These are phyloP conservation scores for Pipa parva DNA, from an alignment of 2,113 vertebrate species.

Conservation along the genomic window DNA sequence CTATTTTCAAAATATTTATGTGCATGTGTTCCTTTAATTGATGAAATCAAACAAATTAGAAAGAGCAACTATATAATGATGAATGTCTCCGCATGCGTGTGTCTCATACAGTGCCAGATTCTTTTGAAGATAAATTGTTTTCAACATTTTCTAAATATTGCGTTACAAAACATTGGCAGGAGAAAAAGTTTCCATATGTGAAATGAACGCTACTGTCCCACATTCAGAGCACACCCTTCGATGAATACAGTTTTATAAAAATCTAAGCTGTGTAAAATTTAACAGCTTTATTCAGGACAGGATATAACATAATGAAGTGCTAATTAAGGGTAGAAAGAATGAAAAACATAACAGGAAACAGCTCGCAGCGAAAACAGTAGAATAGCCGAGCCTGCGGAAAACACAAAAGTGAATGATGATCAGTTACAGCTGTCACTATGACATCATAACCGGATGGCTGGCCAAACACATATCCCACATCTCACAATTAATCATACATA, in stretches of 20 bases:
- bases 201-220: background rate
- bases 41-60: no score
- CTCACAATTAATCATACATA: conserved; percentile 45
- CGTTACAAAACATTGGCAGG: conserved; percentile 1
- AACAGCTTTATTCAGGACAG: conserved; percentile 39
- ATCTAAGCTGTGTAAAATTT: conserved; percentile 26
- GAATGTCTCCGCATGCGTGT: background rate
- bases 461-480: conserved; percentile 48
- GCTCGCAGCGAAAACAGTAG: conserved; percentile 43
- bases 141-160: background rate
- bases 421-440: conserved; percentile 53
- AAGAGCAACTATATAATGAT: no score
- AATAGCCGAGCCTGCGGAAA: conserved; percentile 46
- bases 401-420: conserved; percentile 52
- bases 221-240: background rate
- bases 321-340: conserved; percentile 47
- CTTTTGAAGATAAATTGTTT: conserved; percentile 10
- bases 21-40: no score
- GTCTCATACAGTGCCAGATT: conserved; percentile 6
- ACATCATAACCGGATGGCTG: conserved; percentile 45
- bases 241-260: conserved; percentile 15
- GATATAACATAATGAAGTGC: conserved; percentile 46
- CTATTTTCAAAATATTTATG: no score
- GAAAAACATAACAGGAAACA: conserved; percentile 42
- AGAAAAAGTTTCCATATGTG: conserved; percentile 23